phyloP scores from a whole-genome alignment of 2,113 vertebrate species.

The Nansenia antarctica region DNA sequence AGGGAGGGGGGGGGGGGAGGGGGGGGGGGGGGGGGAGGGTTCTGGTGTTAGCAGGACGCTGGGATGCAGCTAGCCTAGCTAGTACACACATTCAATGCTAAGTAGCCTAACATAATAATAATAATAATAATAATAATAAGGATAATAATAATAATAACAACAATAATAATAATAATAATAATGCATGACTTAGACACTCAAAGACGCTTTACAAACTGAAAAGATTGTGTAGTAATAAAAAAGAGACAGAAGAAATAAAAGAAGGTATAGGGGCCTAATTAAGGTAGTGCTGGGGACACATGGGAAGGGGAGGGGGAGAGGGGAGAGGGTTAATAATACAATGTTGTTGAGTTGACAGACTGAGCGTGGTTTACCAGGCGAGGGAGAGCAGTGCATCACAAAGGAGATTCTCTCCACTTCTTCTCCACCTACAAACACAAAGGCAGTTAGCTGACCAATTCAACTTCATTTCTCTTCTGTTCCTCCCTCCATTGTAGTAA shows the following conservation, averaged over 20 bases:
- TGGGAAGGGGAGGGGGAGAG: neutral
- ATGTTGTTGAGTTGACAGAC: neutral
- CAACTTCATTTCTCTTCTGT: neutral
- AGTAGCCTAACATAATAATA: neutral
- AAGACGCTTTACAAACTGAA: too few relatives aligned
- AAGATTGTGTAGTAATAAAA: too few relatives aligned
- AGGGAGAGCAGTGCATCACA: constrained; percentile 90
- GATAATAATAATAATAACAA: too few relatives aligned
- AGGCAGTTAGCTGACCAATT: neutral
- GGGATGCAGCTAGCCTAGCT: neutral
- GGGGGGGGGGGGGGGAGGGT: neutral
- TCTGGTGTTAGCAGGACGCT: too few relatives aligned
- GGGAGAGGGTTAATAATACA: neutral
- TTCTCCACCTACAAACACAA: constrained; percentile 60
- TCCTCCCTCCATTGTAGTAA: neutral
- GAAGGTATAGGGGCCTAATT: too few relatives aligned
- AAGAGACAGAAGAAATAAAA: too few relatives aligned
- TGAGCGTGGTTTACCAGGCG: constrained; percentile 80
- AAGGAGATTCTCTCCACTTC: constrained; percentile 83
- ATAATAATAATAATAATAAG: neutral
- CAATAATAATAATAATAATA: too few relatives aligned
- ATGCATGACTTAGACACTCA: too few relatives aligned
- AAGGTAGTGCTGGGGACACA: too few relatives aligned
- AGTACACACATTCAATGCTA: too few relatives aligned
- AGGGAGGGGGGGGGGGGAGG: neutral